Base-by-base conservation (phyloP, 2,113 vertebrate species). In the Lepus timidus region DNA sequence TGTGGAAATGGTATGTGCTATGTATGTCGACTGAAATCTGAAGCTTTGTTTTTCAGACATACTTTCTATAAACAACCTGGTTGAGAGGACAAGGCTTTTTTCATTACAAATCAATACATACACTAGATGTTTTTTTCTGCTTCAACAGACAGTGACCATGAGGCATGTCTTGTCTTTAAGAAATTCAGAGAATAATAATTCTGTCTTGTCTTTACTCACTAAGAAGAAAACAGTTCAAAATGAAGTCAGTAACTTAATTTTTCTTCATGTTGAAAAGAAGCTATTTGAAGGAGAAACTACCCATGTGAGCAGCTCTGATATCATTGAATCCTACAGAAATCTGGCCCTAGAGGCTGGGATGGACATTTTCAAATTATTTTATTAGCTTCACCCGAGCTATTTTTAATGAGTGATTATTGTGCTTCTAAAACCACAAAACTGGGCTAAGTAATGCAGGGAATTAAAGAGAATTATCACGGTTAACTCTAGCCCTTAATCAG, bases 21-120 rank as follows among this genome's bases (percentile, higher is more conserved):
- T 31, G 29, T 31, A 33, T 87, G 2, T 80, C 64, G 39, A 92
- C 71, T 76, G 81, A 19, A 78, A 73, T 76, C 14, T 52, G n/a
- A 87, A 31, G 16, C 4, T 70, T 75, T 2, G n/a, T 90, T 88
- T 89, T 75, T 93, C 55, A 4, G 76, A 52, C 25, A 85, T 61
- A 70, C 9, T 86, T 93, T 78, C 51, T 78, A 44, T 81, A 39
- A 94, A 70, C 3, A 80, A 85, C 92, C 19, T 78, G 6, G 14
- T 76, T 90, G 6, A 90, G 27, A 93, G 74, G 33, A 84, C 68
- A 71, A 89, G 68, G 17, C 1, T 58, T 67, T 94, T 88, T 91
- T 79, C 29, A 83, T 52, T 90, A 44, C 79, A 85, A 76, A 90
- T 90, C 82, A 95, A 61, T 82, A 79, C 4, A 64, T 51, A 79